A percentile compares a stretch with the other conserved stretches of the same genome.
phyloP scores from a whole-genome alignment of 1,140 invertebrate species.

The Macrosteles quadrilineatus region DNA sequence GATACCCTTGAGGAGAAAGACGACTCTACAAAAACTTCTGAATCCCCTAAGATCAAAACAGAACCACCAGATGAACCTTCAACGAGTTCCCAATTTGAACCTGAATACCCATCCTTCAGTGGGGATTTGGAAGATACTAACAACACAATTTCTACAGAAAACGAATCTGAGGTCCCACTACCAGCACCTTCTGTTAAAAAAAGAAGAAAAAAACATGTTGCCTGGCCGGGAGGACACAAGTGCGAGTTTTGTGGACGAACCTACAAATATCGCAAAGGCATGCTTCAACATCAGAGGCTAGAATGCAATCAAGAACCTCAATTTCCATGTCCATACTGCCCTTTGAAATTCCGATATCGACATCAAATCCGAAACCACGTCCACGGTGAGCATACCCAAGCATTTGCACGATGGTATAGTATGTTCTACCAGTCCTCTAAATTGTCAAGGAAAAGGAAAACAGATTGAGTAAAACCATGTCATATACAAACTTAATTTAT shows the following conservation, averaged over 20 bases:
- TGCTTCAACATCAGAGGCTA: conserved; percentile 51
- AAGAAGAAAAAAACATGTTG: too few relatives aligned
- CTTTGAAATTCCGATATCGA: background rate
- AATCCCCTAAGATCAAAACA: background rate
- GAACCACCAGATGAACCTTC: background rate
- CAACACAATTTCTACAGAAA: background rate
- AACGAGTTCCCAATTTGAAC: background rate
- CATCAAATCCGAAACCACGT: conserved; percentile 15
- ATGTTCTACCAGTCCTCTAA: too few relatives aligned
- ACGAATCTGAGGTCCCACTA: too few relatives aligned
- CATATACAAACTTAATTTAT: too few relatives aligned
- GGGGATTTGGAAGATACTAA: background rate
- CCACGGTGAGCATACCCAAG: background rate
- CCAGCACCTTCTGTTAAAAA: too few relatives aligned
- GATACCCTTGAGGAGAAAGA: background rate
- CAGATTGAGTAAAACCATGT: background rate
- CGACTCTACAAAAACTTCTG: background rate
- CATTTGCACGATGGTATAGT: background rate
- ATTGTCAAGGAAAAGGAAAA: background rate
- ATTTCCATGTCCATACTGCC: conserved; percentile 52
- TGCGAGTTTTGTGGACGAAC: background rate
- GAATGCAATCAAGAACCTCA: conserved; percentile 56
- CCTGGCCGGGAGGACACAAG: background rate
- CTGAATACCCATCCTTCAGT: background rate
- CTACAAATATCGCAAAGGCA: conserved; percentile 3